These are phyloP conservation scores for Bactericera cockerelli DNA, from an alignment of 1,140 invertebrate genomes.

Conservation along the genomic window DNA sequence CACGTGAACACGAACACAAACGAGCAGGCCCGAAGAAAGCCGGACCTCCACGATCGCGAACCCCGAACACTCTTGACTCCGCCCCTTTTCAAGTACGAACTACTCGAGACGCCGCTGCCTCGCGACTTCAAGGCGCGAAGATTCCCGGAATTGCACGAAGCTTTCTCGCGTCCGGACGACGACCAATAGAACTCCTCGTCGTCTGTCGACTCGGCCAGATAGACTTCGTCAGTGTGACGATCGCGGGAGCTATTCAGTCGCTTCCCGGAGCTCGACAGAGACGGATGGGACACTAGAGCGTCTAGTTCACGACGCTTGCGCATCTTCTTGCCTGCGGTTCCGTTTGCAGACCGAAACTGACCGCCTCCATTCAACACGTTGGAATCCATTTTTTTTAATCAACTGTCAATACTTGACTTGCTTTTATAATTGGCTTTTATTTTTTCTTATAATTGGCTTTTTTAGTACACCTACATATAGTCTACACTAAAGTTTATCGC, in stretches of 20 bases:
- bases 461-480: too few species aligned
- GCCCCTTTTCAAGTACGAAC: neutral
- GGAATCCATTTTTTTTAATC: too few species aligned
- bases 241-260: slow-evolving; percentile 27
- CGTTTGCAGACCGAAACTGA: neutral
- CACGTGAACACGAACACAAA: slow-evolving; percentile 42
- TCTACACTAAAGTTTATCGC: too few species aligned
- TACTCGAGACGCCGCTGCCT: too few species aligned
- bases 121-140: too few species aligned
- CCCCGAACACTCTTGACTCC: slow-evolving; percentile 22
- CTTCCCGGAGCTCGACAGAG: too few species aligned
- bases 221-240: slow-evolving; percentile 30
- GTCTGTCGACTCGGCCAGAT: slow-evolving; percentile 31
- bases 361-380: slow-evolving; percentile 30
- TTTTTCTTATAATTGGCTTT: too few species aligned
- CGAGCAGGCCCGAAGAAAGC: slow-evolving; percentile 39
- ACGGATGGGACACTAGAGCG: slow-evolving; percentile 27
- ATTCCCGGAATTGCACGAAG: too few species aligned
- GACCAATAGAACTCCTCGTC: slow-evolving; percentile 33
- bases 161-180: too few species aligned
- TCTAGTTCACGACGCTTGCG: slow-evolving; percentile 39
- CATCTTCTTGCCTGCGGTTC: slow-evolving; percentile 33
- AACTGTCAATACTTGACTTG: too few species aligned
- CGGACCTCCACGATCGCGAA: slow-evolving; percentile 29
- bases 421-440: too few species aligned